These are phyloP conservation scores for Psilanteris sp. DNA, from an alignment of 1,140 invertebrate species.

Conservation along the genomic window DNA sequence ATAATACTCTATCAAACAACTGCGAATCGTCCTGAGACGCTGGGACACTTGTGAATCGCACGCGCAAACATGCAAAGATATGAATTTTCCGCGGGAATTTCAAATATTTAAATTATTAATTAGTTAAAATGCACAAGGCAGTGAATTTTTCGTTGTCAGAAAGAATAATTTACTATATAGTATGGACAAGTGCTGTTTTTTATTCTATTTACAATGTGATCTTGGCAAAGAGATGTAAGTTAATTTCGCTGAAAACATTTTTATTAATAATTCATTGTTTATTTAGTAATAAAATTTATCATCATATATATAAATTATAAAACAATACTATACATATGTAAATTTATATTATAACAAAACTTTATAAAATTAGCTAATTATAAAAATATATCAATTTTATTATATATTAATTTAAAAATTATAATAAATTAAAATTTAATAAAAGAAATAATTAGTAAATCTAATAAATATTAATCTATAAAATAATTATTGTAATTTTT, in stretches of 20 bases:
- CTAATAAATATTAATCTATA: too few relatives aligned
- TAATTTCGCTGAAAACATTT: too few relatives aligned
- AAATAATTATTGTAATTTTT: too few relatives aligned
- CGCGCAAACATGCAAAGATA: constrained; percentile 6
- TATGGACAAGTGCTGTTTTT: constrained; percentile 70
- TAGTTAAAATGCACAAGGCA: constrained; percentile 9
- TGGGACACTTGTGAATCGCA: constrained; percentile 5
- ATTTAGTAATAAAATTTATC: too few relatives aligned
- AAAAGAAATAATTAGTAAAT: too few relatives aligned
- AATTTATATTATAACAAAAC: too few relatives aligned
- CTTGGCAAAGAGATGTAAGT: constrained; percentile 68
- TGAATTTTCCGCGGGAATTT: constrained; percentile 58
- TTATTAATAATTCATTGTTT: neutral
- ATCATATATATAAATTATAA: too few relatives aligned
- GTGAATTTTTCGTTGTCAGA: constrained; percentile 58
- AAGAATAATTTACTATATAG: constrained; percentile 63
- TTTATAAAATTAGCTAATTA: too few relatives aligned
- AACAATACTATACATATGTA: too few relatives aligned
- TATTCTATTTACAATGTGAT: constrained; percentile 73
- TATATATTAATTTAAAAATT: too few relatives aligned
- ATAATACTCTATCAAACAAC: constrained; percentile 26
- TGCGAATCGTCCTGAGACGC: constrained; percentile 3
- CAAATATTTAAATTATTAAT: constrained; percentile 13
- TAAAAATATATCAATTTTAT: too few relatives aligned
- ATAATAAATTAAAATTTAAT: too few relatives aligned